A percentile compares a stretch with the other conserved stretches of the same genome.
Conservation (phyloP, 2,888 invertebrate genomes). For the Mystacides longicornis region DNA sequence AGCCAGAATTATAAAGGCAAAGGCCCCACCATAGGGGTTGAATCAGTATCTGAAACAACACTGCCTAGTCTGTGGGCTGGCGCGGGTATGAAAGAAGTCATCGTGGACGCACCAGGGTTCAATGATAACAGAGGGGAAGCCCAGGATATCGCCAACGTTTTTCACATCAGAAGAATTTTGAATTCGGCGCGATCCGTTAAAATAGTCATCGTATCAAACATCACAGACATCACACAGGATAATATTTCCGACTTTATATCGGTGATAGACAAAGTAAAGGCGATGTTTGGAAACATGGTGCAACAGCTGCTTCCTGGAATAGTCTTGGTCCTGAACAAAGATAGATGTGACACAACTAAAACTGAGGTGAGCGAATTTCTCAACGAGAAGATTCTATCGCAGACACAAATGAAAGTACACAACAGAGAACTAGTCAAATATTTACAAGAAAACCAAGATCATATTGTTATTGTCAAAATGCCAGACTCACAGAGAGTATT, state of each 20-base stretch:
- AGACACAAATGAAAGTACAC: neutral
- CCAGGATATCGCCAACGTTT: neutral
- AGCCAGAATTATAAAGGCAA: neutral
- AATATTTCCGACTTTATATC: neutral
- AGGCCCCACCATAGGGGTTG: neutral
- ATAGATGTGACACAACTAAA: neutral
- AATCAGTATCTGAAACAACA: neutral
- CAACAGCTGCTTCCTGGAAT: neutral
- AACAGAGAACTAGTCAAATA: neutral
- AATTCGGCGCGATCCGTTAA: neutral
- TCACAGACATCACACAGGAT: neutral
- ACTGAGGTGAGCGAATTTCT: neutral
- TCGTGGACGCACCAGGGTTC: constrained; percentile 1
- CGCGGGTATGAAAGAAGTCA: neutral
- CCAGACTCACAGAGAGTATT: neutral
- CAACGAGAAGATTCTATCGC: neutral
- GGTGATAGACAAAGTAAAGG: neutral
- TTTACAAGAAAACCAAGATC: neutral
- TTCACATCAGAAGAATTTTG: neutral
- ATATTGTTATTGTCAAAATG: neutral
- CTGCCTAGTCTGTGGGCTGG: neutral
- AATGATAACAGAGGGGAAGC: constrained; percentile 5
- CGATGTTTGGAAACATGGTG: neutral
- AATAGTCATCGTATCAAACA: neutral
- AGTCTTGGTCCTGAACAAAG: neutral